Base-by-base conservation (phyloP, 1,140 invertebrate genomes). In the Steinernema khuongi region DNA sequence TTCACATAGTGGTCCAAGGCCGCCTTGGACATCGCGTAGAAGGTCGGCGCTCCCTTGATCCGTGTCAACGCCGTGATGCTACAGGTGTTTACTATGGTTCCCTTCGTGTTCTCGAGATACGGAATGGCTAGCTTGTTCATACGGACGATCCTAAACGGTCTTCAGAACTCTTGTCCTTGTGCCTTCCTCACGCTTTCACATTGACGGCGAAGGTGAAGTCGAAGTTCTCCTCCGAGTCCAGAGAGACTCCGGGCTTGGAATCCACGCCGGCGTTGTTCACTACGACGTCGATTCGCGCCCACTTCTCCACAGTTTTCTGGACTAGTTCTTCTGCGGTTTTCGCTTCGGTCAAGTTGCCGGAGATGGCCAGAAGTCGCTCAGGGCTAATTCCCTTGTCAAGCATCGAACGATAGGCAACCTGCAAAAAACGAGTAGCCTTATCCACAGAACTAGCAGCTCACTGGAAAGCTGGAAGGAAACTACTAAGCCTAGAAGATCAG, bases 21-120 rank as follows among this genome's bases (percentile, higher is more conserved):
- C 17, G 85, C 89, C 83, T 91, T 91, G 0, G 88, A 87, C 0
- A 86, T 85, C 84, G 90, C 90, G 83, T 95, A 95, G 17, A 90
- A 88, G 0, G 90, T 82, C 85, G 94, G 93, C 14, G 22, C 50
- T 14, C 50, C 50, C 22, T 60, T 60, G 50, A 60, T 26, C 19
- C 50, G 14, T 22, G 11, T 60, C 11, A 60, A 22, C 4, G 14
- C 50, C 2, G 43, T 32, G 41, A 78, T 77, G 17, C 33, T 66
- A 1, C 67, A 74, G 1, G 76, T 72, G 67, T 80, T 80, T 0
- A 80, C 79, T 18, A 80, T 74, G 1, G 75, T 75, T 33, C 79
- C 79, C 72, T 81, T 81, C 4, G 70, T 77, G 7, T 68, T 41
- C 17, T 70, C 68, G 18, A 80, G 67, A 68, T 80, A 74, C n/a